Conservation (phyloP, 1,140 invertebrate species). For the silkworm (Bombyx mori) region DNA sequence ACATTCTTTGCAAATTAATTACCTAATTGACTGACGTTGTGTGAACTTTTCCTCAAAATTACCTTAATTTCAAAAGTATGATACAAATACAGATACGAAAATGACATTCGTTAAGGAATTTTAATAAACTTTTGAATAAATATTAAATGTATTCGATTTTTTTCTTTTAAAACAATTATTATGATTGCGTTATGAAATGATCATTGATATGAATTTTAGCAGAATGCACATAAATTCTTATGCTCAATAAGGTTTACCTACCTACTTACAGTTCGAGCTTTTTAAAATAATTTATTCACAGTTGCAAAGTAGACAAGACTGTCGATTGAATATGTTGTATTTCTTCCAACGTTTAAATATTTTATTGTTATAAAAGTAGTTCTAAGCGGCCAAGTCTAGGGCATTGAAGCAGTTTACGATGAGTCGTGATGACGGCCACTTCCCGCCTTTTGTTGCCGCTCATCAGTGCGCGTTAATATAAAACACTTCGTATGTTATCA, state of each 20-base stretch:
- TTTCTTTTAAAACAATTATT: background rate
- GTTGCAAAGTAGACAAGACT: background rate
- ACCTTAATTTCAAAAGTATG: too few relatives aligned
- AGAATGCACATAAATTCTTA: too few relatives aligned
- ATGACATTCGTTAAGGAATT: background rate
- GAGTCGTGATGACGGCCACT: conserved; percentile 22
- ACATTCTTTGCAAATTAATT: conserved; percentile 4
- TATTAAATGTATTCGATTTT: background rate
- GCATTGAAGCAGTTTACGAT: conserved; percentile 7
- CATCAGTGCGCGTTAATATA: conserved; percentile 18
- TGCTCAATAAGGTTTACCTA: too few relatives aligned
- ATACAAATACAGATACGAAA: too few relatives aligned
- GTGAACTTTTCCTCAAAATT: background rate
- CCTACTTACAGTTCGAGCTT: too few relatives aligned
- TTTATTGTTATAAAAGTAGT: background rate
- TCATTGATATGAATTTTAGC: too few relatives aligned
- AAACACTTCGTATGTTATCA: conserved; percentile 5
- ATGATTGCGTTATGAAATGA: too few relatives aligned
- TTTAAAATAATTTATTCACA: too few relatives aligned
- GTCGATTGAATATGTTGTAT: background rate
- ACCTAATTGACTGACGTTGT: background rate
- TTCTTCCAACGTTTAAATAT: background rate
- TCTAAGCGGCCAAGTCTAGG: conserved; percentile 10
- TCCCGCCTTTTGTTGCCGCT: conserved; percentile 39
- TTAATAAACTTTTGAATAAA: background rate